These are phyloP conservation scores for Trialeurodes vaporariorum DNA, from an alignment of 1,140 invertebrate genomes.

Conservation along the genomic window DNA sequence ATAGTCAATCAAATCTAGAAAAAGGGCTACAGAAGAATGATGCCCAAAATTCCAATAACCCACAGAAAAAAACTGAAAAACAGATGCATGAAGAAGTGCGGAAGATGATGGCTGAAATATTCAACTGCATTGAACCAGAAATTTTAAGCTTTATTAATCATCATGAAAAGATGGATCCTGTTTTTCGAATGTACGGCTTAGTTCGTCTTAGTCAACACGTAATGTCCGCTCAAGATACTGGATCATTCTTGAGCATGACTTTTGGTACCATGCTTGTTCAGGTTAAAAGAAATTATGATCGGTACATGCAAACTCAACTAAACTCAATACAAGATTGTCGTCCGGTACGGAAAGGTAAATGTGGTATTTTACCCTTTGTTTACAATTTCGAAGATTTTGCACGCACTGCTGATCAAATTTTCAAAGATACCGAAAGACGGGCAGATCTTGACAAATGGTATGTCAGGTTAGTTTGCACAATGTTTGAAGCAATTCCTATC, in stretches of 20 bases:
- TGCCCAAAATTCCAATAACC: slow-evolving; percentile 29
- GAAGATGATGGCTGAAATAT: slow-evolving; percentile 76
- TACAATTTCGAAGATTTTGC: slow-evolving; percentile 85
- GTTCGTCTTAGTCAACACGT: slow-evolving; percentile 82
- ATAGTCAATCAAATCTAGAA: not conserved
- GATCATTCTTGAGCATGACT: slow-evolving; percentile 81
- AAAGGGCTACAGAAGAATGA: slow-evolving; percentile 27
- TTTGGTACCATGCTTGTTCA: slow-evolving; percentile 79
- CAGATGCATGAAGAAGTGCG: slow-evolving; percentile 66
- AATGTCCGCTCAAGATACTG: slow-evolving; percentile 77
- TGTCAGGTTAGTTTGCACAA: slow-evolving; percentile 64
- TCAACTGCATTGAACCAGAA: slow-evolving; percentile 73
- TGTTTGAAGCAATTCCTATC: slow-evolving; percentile 71
- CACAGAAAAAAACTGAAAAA: slow-evolving; percentile 50
- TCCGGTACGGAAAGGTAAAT: slow-evolving; percentile 59
- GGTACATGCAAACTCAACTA: slow-evolving; percentile 78
- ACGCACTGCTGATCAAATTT: slow-evolving; percentile 72
- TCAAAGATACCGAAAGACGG: slow-evolving; percentile 73
- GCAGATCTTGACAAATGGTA: slow-evolving; percentile 97
- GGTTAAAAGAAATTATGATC: slow-evolving; percentile 71
- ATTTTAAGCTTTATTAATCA: slow-evolving; percentile 71
- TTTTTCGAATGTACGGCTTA: slow-evolving; percentile 87
- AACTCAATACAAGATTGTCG: slow-evolving; percentile 69
- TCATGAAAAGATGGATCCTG: slow-evolving; percentile 76
- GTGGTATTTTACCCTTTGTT: slow-evolving; percentile 85